Percentiles rank a stretch among this genome's conserved stretches.
Conservation (phyloP, 1,140 invertebrate genomes). For the Atta texana region DNA sequence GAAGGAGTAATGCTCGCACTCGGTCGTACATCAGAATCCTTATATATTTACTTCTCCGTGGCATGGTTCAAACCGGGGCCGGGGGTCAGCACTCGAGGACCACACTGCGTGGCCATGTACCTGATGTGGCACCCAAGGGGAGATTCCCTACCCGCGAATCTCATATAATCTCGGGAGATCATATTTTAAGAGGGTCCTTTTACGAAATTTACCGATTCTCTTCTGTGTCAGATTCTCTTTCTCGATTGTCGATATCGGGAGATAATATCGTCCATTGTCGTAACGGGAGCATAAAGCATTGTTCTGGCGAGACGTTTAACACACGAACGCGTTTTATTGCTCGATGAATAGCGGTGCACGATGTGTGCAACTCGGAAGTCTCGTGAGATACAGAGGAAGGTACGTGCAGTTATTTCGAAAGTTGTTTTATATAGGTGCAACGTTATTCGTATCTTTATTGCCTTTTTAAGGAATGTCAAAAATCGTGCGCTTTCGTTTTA, state of each 20-base stretch:
- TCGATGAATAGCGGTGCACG: neutral
- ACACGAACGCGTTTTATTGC: slow-evolving; percentile 65
- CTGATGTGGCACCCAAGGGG: slow-evolving; percentile 20
- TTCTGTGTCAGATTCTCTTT: neutral
- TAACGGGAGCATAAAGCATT: slow-evolving; percentile 59
- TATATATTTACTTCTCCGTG: slow-evolving; percentile 42
- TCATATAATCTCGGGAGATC: slow-evolving; percentile 24
- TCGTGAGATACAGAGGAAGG: slow-evolving; percentile 3
- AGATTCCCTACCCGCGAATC: slow-evolving; percentile 19
- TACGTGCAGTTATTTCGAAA: slow-evolving; percentile 45
- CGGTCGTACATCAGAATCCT: slow-evolving; percentile 71
- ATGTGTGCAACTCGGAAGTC: slow-evolving; percentile 28
- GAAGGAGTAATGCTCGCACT: slow-evolving; percentile 61
- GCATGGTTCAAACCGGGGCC: slow-evolving; percentile 50
- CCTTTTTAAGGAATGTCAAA: slow-evolving; percentile 1
- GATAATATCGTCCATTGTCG: slow-evolving; percentile 69
- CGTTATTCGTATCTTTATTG: slow-evolving; percentile 35
- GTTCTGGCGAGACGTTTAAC: slow-evolving; percentile 53
- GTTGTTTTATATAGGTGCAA: slow-evolving; percentile 28
- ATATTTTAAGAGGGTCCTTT: neutral
- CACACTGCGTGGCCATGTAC: slow-evolving; percentile 68
- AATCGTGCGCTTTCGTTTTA: slow-evolving; percentile 28
- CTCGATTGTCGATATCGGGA: slow-evolving; percentile 33
- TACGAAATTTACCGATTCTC: slow-evolving; percentile 8
- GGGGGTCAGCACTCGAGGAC: slow-evolving; percentile 61